Percentiles rank a stretch among this genome's conserved stretches.
Evolutionary conservation across 2,797 vertebrate genomes (phyloP).

Genomic region (Leptoclinus maculatus): DNA sequence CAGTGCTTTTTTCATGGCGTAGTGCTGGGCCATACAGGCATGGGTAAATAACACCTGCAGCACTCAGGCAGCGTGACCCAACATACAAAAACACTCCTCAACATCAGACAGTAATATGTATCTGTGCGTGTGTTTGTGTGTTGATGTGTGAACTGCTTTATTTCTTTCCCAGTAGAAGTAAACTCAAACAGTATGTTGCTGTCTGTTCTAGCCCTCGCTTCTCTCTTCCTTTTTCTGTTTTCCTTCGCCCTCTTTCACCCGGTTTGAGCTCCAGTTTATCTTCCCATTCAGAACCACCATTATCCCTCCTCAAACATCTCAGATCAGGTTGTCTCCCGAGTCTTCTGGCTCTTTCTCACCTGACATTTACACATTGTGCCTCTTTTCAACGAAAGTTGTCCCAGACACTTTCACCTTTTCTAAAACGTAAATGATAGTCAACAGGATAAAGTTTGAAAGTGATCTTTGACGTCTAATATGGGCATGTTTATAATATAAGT

Average conservation of each 20-base stretch:
- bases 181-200: slow-evolving; percentile 26
- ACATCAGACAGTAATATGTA: slow-evolving; percentile 43
- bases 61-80: slow-evolving; percentile 58
- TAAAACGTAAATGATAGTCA: background rate
- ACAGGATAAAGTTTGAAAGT: background rate
- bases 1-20: slow-evolving; percentile 51
- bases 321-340: slow-evolving; percentile 4
- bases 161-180: slow-evolving; percentile 35
- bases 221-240: slow-evolving; percentile 14
- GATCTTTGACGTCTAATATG: background rate
- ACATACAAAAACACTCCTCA: slow-evolving; percentile 63
- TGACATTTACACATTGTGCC: background rate
- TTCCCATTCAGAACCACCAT: slow-evolving; percentile 21
- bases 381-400: background rate
- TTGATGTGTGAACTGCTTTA: slow-evolving; percentile 25
- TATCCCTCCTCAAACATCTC: slow-evolving; percentile 22
- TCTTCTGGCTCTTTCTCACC: slow-evolving; percentile 2
- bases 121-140: slow-evolving; percentile 8
- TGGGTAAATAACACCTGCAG: slow-evolving; percentile 75
- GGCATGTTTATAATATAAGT: background rate
- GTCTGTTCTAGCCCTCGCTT: background rate
- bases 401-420: background rate
- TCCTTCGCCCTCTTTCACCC: slow-evolving; percentile 21
- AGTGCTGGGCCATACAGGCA: slow-evolving; percentile 42
- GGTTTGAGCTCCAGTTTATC: slow-evolving; percentile 31